Conservation (phyloP, 2,797 vertebrate species). For the Oceanodroma leucorhoa region DNA sequence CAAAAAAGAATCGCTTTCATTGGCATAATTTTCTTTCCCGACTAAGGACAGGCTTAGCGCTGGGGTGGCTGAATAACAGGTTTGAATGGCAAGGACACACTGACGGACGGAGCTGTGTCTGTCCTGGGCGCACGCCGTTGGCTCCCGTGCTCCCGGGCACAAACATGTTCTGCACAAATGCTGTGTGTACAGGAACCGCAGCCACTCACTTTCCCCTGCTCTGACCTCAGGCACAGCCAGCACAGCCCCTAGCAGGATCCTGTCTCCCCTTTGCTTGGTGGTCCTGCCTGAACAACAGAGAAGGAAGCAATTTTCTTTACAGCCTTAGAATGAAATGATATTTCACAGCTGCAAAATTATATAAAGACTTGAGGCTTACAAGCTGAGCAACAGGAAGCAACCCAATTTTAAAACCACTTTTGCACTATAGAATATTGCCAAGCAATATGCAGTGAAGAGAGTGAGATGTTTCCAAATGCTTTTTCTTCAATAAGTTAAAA, state of each 20-base stretch:
- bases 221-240: background rate
- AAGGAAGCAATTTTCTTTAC: conserved; percentile 1
- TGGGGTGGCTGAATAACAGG: background rate
- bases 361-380: background rate
- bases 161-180: background rate
- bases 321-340: background rate
- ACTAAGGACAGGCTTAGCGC: background rate
- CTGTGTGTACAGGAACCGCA: background rate
- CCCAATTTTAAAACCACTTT: background rate
- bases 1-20: background rate
- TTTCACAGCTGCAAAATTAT: conserved; percentile 1
- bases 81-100: background rate
- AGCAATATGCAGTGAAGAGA: background rate
- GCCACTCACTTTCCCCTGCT: background rate
- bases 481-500: background rate
- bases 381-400: background rate
- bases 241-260: background rate
- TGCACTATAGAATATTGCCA: background rate
- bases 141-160: background rate
- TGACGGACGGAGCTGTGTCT: background rate
- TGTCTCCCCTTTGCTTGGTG: background rate
- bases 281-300: background rate
- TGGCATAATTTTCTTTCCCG: background rate
- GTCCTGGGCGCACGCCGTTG: rapidly evolving
- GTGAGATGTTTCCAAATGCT: background rate